phyloP scores from a whole-genome alignment of 2,888 invertebrate species.

The Caenorhabditis sp. region DNA sequence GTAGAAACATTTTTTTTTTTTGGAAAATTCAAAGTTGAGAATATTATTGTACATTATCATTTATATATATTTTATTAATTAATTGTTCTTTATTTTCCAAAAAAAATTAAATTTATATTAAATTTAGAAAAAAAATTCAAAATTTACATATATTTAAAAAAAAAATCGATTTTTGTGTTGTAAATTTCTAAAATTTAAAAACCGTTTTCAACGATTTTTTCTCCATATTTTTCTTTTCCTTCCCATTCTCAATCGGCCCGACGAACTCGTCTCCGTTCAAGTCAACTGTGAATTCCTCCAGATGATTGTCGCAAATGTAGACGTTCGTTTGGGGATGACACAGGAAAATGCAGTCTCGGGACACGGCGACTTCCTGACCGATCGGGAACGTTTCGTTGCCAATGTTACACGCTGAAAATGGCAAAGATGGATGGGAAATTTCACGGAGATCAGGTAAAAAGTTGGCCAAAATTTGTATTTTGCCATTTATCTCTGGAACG shows the following conservation, averaged over 20 bases:
- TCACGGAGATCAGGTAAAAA: neutral
- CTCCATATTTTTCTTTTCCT: neutral
- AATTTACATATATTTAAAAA: too few species aligned
- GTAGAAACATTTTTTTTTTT: too few species aligned
- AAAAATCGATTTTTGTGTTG: too few species aligned
- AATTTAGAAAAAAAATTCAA: too few species aligned
- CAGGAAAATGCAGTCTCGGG: slow-evolving; percentile 69
- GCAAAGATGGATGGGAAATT: neutral
- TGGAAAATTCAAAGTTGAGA: too few species aligned
- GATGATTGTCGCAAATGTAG: slow-evolving; percentile 66
- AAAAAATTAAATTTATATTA: too few species aligned
- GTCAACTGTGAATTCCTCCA: slow-evolving; percentile 65
- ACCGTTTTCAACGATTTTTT: slow-evolving; percentile 38
- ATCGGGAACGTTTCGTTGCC: slow-evolving; percentile 57
- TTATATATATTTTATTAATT: too few species aligned
- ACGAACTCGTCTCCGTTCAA: slow-evolving; percentile 3
- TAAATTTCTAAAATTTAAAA: slow-evolving; percentile 57
- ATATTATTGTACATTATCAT: too few species aligned
- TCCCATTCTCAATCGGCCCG: slow-evolving; percentile 11
- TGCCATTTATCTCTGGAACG: too few species aligned
- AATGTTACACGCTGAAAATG: slow-evolving; percentile 68
- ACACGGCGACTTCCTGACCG: slow-evolving; percentile 68
- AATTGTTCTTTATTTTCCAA: too few species aligned
- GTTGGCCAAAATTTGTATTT: too few species aligned
- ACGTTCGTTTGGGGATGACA: slow-evolving; percentile 72